Base-by-base conservation (phyloP, 2,113 vertebrate genomes). In the Albula goreensis region DNA sequence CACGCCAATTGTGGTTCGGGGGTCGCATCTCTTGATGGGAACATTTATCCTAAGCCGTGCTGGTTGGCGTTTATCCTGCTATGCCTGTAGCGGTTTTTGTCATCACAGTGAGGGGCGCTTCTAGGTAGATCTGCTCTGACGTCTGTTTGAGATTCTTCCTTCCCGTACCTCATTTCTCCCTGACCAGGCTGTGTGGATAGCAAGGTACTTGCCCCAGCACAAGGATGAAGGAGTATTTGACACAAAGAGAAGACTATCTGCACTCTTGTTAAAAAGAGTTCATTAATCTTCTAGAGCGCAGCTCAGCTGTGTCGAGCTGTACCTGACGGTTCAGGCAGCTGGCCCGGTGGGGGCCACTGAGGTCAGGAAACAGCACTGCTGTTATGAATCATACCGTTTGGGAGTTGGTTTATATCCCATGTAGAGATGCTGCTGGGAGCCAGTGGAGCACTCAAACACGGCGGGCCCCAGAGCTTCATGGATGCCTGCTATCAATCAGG, bases 321-420 rank as follows among this genome's bases (percentile, higher is more conserved):
- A 91, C 92, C 92, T 92, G 91, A 93, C 93, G 92, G 89, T 93
- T 91, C 87, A 86, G 86, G 88, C 91, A 88, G 89, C 88, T 80
- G 12, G 78, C 6, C 41, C 12, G 1, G 4, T 13, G 15, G 88
- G 48, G 90, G 88, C 86, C 86, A 86, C 82, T 87, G 5, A 86
- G 94, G 94, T 94, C 91, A 93, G 87, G 31, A 83, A 17, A 86
- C 74, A 85, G 89, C 89, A 87, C 84, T 82, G 81, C 78, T 3
- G 91, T 91, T 92, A 93, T 93, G 93, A 94, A 94, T 95, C 93
- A 95, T 88, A 86, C 90, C 90, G 90, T 86, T 83, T 90, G 92
- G 92, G 91, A 82, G 81, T 83, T 82, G 86, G 81, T 82, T 48
- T 50, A 86, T 57, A 31, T 41, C 49, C 17, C 19, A 74, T 2